phyloP scores from a whole-genome alignment of 2,888 invertebrate genomes.

The Amphipyra tragopoginis region DNA sequence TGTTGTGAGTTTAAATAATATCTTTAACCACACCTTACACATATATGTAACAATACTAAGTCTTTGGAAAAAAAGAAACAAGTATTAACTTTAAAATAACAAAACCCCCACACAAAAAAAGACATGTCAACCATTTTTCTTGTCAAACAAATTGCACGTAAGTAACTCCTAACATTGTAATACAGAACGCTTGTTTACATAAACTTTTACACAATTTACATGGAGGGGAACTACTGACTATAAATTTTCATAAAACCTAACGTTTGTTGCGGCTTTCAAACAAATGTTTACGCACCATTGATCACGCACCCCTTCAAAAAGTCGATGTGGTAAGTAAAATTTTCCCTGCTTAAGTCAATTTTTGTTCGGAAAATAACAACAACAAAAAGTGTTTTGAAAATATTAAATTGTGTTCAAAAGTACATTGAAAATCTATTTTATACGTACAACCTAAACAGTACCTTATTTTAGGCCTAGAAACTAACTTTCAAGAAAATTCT shows the following conservation, averaged over 20 bases:
- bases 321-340: slow-evolving; percentile 47
- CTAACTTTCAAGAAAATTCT: no score
- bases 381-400: slow-evolving; percentile 18
- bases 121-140: slow-evolving; percentile 23
- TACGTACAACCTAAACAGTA: no score
- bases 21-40: no score
- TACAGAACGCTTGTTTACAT: slow-evolving; percentile 53
- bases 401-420: no score
- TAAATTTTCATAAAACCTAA: slow-evolving; percentile 67
- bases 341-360: slow-evolving; percentile 7
- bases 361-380: slow-evolving; percentile 27
- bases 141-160: slow-evolving; percentile 49
- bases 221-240: slow-evolving; percentile 54
- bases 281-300: slow-evolving; percentile 72
- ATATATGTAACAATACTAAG: no score
- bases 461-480: no score
- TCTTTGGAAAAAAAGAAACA: background rate
- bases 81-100: slow-evolving; percentile 5
- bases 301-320: slow-evolving; percentile 58
- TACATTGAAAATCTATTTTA: no score
- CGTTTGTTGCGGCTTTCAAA: slow-evolving; percentile 57
- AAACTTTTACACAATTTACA: slow-evolving; percentile 57
- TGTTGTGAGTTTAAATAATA: no score
- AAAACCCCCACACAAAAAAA: background rate
- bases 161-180: slow-evolving; percentile 48